Percentiles rank a stretch among this genome's conserved stretches.
Conservation (phyloP, 2,113 vertebrate species). For the Cariama cristata region DNA sequence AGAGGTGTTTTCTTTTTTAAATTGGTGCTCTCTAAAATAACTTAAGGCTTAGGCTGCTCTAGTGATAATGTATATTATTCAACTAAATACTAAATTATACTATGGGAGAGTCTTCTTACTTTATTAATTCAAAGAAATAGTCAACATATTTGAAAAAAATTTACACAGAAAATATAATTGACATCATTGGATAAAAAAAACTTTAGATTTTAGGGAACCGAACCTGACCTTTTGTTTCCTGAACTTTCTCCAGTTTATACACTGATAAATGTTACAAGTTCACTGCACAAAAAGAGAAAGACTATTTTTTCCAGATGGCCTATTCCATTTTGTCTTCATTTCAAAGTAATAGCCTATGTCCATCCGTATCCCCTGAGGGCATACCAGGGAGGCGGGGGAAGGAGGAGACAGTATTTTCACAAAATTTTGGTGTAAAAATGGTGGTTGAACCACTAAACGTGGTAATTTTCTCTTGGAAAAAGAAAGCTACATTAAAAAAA, state of each 20-base stretch:
- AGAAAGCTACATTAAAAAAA: not conserved
- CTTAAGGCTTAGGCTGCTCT: not conserved
- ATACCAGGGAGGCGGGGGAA: accelerated
- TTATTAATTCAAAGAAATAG: not conserved
- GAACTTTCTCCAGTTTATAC: not conserved
- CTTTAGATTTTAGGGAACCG: not conserved
- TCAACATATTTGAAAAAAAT: not conserved
- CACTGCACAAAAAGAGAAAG: not conserved
- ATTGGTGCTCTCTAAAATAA: not conserved
- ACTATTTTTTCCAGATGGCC: not conserved
- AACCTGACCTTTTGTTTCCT: not conserved
- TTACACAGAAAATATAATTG: not conserved
- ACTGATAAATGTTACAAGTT: not conserved
- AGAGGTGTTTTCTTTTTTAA: not conserved
- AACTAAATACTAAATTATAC: not conserved
- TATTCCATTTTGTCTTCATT: not conserved
- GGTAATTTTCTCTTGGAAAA: not conserved
- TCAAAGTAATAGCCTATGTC: not conserved
- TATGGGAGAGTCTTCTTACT: not conserved
- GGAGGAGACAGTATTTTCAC: not conserved
- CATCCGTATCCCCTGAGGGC: not conserved
- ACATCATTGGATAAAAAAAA: not conserved
- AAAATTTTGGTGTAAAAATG: not conserved
- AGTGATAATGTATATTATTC: not conserved
- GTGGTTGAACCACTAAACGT: not conserved